phyloP scores from a whole-genome alignment of 2,113 vertebrate species.

The Turnix velox region DNA sequence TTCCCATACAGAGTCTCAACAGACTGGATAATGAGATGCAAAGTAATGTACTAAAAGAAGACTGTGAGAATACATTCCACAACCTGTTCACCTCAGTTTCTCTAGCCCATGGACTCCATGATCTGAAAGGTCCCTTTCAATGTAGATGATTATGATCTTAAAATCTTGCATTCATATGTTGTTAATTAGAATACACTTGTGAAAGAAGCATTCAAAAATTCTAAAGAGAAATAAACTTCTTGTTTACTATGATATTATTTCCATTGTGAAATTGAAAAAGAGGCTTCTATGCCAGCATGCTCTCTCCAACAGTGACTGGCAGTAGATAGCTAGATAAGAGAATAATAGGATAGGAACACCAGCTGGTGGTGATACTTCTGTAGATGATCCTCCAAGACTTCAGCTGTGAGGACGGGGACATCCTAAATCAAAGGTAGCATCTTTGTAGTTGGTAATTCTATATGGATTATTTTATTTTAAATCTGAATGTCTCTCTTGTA shows the following conservation, averaged over 20 bases:
- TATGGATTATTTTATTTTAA: not conserved
- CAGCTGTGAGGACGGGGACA: not conserved
- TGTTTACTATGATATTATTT: not conserved
- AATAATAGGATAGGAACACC: not conserved
- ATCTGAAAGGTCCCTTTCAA: too few species aligned
- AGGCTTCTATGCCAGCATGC: not conserved
- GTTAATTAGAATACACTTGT: not conserved
- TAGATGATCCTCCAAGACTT: not conserved
- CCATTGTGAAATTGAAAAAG: not conserved
- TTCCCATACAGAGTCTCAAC: not conserved
- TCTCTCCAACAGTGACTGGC: not conserved
- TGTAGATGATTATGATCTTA: too few species aligned
- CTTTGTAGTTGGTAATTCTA: not conserved
- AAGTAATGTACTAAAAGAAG: not conserved
- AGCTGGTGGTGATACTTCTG: not conserved
- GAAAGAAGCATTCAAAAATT: not conserved
- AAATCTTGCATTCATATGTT: not conserved
- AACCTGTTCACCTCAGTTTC: not conserved
- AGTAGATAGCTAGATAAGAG: not conserved
- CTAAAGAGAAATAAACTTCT: not conserved
- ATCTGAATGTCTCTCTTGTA: not conserved
- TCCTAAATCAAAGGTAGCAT: not conserved
- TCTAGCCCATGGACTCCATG: not conserved
- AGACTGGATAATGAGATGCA: not conserved
- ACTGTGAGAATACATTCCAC: not conserved